phyloP scores from a whole-genome alignment of 2,888 invertebrate genomes.

The Chirona hameri region DNA sequence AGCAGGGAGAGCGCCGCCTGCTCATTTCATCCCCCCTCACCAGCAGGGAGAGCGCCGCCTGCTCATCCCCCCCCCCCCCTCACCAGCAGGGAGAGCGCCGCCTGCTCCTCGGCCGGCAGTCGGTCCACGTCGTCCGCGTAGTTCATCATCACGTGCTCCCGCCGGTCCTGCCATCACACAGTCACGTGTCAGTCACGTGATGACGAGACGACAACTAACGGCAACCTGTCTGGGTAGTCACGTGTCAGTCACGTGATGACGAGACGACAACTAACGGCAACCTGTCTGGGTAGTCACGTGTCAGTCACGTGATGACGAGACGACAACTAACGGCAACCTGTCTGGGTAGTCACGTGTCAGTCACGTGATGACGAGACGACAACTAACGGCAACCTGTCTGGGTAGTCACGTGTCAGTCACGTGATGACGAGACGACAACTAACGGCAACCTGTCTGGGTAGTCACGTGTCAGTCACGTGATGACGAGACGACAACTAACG shows the following conservation, averaged over 20 bases:
- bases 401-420: background rate
- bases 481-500: background rate
- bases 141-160: constrained; percentile 83
- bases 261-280: background rate
- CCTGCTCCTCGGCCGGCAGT: constrained; percentile 68
- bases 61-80: background rate
- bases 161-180: constrained; percentile 64
- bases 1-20: too few relatives aligned
- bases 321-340: background rate
- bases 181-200: background rate
- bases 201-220: background rate
- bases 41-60: too few relatives aligned
- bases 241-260: background rate
- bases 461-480: background rate
- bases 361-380: background rate
- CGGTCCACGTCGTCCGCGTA: constrained; percentile 76
- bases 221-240: too few relatives aligned
- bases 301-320: background rate
- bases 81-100: constrained; percentile 74
- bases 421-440: background rate
- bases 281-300: too few relatives aligned
- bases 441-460: too few relatives aligned
- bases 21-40: too few relatives aligned
- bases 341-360: background rate
- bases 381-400: too few relatives aligned